Evolutionary conservation across 2,888 invertebrate species (phyloP).

Genomic region (Troides aeacus): DNA sequence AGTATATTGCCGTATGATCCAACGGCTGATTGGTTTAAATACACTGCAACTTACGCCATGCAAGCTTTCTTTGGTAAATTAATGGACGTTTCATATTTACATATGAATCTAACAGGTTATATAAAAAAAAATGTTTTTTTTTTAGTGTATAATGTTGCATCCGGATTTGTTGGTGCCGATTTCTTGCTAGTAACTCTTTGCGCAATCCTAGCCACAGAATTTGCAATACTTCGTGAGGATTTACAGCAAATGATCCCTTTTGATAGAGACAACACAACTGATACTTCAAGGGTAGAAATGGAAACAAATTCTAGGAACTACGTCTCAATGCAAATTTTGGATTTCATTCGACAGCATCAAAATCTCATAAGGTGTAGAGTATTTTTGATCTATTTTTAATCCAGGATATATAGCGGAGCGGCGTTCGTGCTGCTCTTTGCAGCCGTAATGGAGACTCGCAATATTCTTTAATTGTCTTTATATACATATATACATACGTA

Average conservation of each 20-base stretch:
- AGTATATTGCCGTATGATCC: constrained; percentile 53
- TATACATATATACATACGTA: too few relatives aligned
- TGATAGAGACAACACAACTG: constrained; percentile 16
- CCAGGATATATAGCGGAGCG: neutral
- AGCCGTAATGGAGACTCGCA: too few relatives aligned
- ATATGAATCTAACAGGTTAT: constrained; percentile 30
- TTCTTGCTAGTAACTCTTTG: constrained; percentile 51
- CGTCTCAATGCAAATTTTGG: constrained; percentile 34
- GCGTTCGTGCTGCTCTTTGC: neutral
- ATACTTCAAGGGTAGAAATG: constrained; percentile 1
- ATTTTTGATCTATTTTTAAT: constrained; percentile 26
- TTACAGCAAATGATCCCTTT: constrained; percentile 40
- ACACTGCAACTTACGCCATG: constrained; percentile 49
- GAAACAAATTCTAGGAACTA: constrained; percentile 2
- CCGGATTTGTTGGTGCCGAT: constrained; percentile 48
- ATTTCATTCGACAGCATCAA: constrained; percentile 49
- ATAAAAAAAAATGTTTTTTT: constrained; percentile 22
- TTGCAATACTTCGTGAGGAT: constrained; percentile 51
- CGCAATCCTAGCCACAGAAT: constrained; percentile 50
- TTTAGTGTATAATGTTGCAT: constrained; percentile 47
- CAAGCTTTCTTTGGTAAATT: constrained; percentile 48
- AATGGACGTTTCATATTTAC: constrained; percentile 16
- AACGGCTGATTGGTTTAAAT: constrained; percentile 45
- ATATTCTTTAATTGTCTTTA: too few relatives aligned
- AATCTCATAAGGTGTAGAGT: constrained; percentile 45